Conservation (phyloP, 2,888 invertebrate genomes). For the Serripes groenlandicus region DNA sequence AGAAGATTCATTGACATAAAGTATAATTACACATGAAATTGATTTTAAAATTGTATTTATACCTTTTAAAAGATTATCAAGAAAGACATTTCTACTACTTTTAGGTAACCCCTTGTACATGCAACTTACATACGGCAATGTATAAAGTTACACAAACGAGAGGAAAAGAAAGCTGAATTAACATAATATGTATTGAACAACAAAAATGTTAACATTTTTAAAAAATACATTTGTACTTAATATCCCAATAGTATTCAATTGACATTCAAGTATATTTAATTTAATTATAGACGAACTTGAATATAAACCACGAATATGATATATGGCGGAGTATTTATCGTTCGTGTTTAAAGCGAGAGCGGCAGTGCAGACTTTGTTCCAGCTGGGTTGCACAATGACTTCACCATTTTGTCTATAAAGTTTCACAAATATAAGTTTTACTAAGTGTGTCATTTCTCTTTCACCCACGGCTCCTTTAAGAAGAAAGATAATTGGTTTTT, state of each 20-base stretch:
- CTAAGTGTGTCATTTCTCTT: background rate
- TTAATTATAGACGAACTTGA: background rate
- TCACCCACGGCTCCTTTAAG: background rate
- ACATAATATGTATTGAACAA: too few species aligned
- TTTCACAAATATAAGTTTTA: background rate
- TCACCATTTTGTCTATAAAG: background rate
- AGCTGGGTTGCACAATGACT: background rate
- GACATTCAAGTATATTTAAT: background rate
- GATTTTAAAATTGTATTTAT: background rate
- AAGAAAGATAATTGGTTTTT: constrained; percentile 11
- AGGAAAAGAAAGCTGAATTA: too few species aligned
- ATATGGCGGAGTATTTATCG: background rate
- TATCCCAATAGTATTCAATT: background rate
- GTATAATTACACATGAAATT: background rate
- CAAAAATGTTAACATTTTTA: background rate
- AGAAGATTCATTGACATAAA: background rate
- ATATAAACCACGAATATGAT: background rate
- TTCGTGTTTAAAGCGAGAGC: background rate
- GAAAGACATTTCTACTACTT: background rate
- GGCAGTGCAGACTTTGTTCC: background rate
- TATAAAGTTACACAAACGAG: background rate
- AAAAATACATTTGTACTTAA: background rate
- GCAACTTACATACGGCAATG: background rate
- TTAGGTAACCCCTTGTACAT: background rate
- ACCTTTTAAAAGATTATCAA: background rate